These are phyloP conservation scores for Drosophila lowei DNA, from an alignment of 1,140 invertebrate species.

Conservation along the genomic window DNA sequence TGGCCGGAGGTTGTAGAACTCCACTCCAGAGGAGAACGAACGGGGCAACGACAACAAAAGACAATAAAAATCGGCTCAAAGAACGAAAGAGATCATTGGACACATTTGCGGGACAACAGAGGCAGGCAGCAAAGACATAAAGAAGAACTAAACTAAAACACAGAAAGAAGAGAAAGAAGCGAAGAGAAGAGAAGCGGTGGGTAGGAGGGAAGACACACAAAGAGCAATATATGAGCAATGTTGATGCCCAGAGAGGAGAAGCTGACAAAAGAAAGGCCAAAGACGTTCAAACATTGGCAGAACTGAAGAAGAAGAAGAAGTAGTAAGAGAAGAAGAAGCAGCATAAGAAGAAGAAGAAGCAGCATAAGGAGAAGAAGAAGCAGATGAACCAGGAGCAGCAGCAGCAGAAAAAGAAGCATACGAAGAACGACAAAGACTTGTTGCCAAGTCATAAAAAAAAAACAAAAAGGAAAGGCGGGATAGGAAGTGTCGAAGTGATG, in stretches of 20 bases:
- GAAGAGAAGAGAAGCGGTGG: neutral
- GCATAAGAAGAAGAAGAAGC: slow-evolving; percentile 14
- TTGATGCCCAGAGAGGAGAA: slow-evolving; percentile 9
- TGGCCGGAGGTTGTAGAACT: slow-evolving; percentile 44
- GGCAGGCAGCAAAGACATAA: slow-evolving; percentile 15
- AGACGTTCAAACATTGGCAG: slow-evolving; percentile 61
- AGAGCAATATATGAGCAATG: slow-evolving; percentile 43
- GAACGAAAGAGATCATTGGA: slow-evolving; percentile 67
- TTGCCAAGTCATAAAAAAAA: slow-evolving; percentile 73
- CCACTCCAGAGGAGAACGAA: slow-evolving; percentile 1
- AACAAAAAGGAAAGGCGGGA: too few relatives aligned
- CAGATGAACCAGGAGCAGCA: neutral
- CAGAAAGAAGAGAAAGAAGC: slow-evolving; percentile 4
- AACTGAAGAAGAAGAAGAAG: too few relatives aligned
- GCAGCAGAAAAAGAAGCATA: slow-evolving; percentile 18
- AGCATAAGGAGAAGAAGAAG: neutral
- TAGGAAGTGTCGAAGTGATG: too few relatives aligned
- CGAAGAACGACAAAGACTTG: slow-evolving; percentile 58
- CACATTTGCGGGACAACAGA: slow-evolving; percentile 56
- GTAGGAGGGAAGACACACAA: slow-evolving; percentile 12
- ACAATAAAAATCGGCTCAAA: slow-evolving; percentile 50
- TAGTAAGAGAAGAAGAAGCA: too few relatives aligned
- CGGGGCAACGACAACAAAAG: slow-evolving; percentile 41
- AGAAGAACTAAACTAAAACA: slow-evolving; percentile 17
- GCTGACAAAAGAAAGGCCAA: slow-evolving; percentile 75